phyloP scores from a whole-genome alignment of 2,797 vertebrate genomes.

The Luscinia megarhynchos region DNA sequence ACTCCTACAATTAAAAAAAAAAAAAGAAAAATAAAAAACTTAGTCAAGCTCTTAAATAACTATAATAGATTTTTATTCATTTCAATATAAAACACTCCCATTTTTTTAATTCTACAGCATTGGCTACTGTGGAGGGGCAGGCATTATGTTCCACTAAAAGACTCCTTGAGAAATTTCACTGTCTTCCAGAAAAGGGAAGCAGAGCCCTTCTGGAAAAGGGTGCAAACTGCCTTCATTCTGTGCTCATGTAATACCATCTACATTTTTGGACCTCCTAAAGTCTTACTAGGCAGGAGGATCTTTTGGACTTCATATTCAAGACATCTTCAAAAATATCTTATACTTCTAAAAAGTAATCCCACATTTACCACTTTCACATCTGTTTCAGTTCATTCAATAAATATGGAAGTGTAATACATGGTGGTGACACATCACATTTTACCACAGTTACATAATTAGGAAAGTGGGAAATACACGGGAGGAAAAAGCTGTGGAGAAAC shows the following conservation, averaged over 20 bases:
- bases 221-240: neutral
- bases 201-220: neutral
- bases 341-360: neutral
- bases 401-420: neutral
- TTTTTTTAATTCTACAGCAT: neutral
- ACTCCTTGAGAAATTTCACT: neutral
- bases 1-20: conserved; percentile 78
- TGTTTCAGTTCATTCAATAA: neutral
- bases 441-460: neutral
- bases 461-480: neutral
- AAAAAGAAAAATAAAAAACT: neutral
- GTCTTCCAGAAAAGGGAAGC: neutral
- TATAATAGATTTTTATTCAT: neutral
- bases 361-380: neutral
- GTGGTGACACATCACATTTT: neutral
- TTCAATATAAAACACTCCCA: neutral
- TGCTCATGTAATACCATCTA: neutral
- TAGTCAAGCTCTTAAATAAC: neutral
- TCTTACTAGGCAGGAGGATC: neutral
- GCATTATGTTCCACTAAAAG: neutral
- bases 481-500: neutral
- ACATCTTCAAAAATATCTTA: neutral
- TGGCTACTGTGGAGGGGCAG: neutral
- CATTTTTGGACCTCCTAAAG: neutral
- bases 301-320: neutral